These are phyloP conservation scores for Vultur gryphus DNA, from an alignment of 2,797 vertebrate genomes.

Conservation along the genomic window DNA sequence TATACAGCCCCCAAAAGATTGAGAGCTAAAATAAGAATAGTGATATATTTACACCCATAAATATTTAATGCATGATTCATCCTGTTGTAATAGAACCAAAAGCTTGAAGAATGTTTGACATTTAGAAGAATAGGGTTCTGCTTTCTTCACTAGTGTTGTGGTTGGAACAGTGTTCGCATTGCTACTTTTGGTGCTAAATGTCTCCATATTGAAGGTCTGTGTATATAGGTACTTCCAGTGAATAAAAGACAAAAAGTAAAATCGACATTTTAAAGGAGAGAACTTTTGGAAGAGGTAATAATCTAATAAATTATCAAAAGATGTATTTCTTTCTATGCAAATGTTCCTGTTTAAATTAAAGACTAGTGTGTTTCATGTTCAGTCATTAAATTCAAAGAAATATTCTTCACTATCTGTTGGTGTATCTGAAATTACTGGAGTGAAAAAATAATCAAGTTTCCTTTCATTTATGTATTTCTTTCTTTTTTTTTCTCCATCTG, in stretches of 20 bases:
- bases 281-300: not conserved
- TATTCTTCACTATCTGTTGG: not conserved
- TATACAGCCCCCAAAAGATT: not conserved
- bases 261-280: not conserved
- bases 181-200: constrained; percentile 3
- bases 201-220: not conserved
- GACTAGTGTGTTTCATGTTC: not conserved
- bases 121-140: constrained; percentile 39
- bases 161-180: not conserved
- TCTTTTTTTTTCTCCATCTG: not conserved
- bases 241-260: not conserved
- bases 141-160: not conserved
- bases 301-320: not conserved
- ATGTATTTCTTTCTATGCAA: not conserved
- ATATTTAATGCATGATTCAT: constrained; percentile 52
- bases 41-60: constrained; percentile 39
- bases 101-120: constrained; percentile 1
- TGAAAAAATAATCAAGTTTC: not conserved
- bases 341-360: not conserved
- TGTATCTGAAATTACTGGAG: not conserved
- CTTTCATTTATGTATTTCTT: constrained; percentile 1
- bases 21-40: constrained; percentile 4
- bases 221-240: not conserved
- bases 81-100: constrained; percentile 23
- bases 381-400: not conserved